Conservation (phyloP, 1,140 invertebrate species). For the Tetramorium simillimum region DNA sequence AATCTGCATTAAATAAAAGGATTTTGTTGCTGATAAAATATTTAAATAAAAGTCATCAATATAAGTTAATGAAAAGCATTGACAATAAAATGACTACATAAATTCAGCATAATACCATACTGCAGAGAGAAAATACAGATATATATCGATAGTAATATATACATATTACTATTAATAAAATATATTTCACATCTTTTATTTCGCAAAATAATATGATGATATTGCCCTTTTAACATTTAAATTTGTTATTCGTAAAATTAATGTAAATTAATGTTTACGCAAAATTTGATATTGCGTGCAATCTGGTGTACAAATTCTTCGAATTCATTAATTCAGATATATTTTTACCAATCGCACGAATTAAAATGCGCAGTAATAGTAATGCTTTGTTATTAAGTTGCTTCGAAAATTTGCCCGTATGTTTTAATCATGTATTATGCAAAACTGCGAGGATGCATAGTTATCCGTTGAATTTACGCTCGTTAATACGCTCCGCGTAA, state of each 20-base stretch:
- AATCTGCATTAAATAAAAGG: background rate
- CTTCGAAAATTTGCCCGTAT: slow-evolving; percentile 35
- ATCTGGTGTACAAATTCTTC: background rate
- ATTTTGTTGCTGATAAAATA: background rate
- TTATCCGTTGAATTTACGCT: slow-evolving; percentile 39
- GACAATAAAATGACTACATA: background rate
- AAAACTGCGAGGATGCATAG: slow-evolving; percentile 18
- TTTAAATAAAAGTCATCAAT: slow-evolving; percentile 8
- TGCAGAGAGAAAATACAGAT: background rate
- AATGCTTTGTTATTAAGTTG: slow-evolving; percentile 49
- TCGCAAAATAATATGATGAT: background rate
- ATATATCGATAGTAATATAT: background rate
- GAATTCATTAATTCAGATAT: slow-evolving; percentile 9
- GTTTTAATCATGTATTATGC: slow-evolving; percentile 57
- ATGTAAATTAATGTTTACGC: slow-evolving; percentile 15
- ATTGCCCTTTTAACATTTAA: background rate
- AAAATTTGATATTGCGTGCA: background rate
- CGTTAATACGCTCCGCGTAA: slow-evolving; percentile 29
- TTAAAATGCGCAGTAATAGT: slow-evolving; percentile 4
- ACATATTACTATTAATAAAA: background rate
- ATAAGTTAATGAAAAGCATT: background rate
- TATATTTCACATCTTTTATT: slow-evolving; percentile 1
- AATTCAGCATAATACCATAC: background rate
- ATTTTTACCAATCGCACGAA: slow-evolving; percentile 25
- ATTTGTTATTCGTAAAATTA: slow-evolving; percentile 1